Evolutionary conservation across 2,888 invertebrate genomes (phyloP).

Genomic region (Eilema caniola): DNA sequence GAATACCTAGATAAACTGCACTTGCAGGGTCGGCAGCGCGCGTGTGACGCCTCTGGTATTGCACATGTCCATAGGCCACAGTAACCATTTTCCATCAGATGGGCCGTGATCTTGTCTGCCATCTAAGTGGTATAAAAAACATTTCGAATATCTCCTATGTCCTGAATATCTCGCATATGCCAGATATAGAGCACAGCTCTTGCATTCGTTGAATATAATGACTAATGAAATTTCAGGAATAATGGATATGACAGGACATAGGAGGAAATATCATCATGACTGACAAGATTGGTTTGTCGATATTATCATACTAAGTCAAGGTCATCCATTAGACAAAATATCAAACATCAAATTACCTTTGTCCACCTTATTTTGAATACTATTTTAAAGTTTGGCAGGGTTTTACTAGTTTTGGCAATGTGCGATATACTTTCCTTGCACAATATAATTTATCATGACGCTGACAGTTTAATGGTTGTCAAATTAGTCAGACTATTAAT

Average conservation of each 20-base stretch:
- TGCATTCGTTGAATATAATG: background rate
- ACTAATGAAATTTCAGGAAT: no score
- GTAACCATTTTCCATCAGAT: no score
- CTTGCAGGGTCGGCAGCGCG: no score
- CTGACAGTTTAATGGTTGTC: conserved; percentile 43
- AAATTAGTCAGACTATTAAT: conserved; percentile 14
- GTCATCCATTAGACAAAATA: no score
- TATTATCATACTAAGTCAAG: background rate
- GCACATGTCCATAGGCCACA: no score
- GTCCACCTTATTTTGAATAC: conserved; percentile 20
- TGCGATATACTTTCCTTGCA: conserved; percentile 36
- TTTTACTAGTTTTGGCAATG: conserved; percentile 15
- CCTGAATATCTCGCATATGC: no score
- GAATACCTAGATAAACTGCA: no score
- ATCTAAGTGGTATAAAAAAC: no score
- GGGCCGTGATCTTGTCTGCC: no score
- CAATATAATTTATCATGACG: conserved; percentile 45
- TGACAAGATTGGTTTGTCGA: background rate
- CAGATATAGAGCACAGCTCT: no score
- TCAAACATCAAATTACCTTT: conserved; percentile 10
- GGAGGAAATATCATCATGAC: background rate
- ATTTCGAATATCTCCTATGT: no score
- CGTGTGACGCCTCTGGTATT: no score
- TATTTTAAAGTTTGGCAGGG: conserved; percentile 44
- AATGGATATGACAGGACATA: background rate